Conservation (phyloP, 1,140 invertebrate species). For the Drosophila virilis region DNA sequence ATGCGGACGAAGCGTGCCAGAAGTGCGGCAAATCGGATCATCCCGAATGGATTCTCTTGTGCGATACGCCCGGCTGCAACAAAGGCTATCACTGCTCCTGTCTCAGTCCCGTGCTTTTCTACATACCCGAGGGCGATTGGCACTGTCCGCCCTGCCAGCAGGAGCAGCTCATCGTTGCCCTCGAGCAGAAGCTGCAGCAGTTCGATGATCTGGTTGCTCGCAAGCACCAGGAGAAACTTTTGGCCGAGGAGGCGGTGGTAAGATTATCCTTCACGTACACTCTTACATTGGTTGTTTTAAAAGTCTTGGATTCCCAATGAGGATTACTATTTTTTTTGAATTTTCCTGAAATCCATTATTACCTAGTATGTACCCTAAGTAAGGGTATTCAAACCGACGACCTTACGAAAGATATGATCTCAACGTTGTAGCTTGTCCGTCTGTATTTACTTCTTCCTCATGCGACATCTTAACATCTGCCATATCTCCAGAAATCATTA, state of each 20-base stretch:
- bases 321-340: too few species aligned
- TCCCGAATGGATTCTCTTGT: conserved; percentile 97
- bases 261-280: background rate
- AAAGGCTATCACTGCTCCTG: conserved; percentile 97
- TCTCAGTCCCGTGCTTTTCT: conserved; percentile 93
- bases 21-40: conserved; percentile 95
- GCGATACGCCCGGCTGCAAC: conserved; percentile 93
- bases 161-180: conserved; percentile 89
- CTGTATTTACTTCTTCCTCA: too few species aligned
- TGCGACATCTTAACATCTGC: too few species aligned
- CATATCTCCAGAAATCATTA: too few species aligned
- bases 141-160: conserved; percentile 98
- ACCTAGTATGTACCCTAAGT: too few species aligned
- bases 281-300: background rate
- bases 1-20: conserved; percentile 90
- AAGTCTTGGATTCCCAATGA: background rate
- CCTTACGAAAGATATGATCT: too few species aligned
- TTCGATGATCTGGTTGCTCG: conserved; percentile 89
- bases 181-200: conserved; percentile 87
- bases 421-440: too few species aligned
- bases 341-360: too few species aligned
- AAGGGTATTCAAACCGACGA: too few species aligned
- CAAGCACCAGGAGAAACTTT: conserved; percentile 90
- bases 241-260: conserved; percentile 84
- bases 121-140: conserved; percentile 98